phyloP scores from a whole-genome alignment of 2,888 invertebrate species.

The Phoenoteleia sp. region DNA sequence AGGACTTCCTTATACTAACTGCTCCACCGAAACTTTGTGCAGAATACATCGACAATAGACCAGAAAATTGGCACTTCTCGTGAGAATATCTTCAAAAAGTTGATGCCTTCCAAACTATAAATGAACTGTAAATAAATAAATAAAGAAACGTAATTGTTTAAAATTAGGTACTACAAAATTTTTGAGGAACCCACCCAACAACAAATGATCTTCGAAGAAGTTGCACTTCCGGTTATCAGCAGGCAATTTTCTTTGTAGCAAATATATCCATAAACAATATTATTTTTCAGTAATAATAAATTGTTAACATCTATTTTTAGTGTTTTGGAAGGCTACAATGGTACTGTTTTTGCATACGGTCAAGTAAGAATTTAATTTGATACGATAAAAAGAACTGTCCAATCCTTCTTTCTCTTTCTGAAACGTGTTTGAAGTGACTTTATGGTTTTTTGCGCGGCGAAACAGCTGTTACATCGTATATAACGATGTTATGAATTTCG shows the following conservation, averaged over 20 bases:
- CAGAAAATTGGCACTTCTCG: conserved; percentile 82
- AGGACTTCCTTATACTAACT: conserved; percentile 78
- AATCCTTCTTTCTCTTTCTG: neutral
- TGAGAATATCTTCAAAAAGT: conserved; percentile 58
- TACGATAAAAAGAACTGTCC: conserved; percentile 12
- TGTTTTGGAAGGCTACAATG: conserved; percentile 88
- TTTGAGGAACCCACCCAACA: conserved; percentile 86
- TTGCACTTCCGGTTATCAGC: conserved; percentile 87
- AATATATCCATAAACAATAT: too few species aligned
- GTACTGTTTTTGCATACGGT: conserved; percentile 88
- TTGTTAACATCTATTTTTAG: conserved; percentile 80
- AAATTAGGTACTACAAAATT: conserved; percentile 86
- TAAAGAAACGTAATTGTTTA: neutral
- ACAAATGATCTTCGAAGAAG: conserved; percentile 85
- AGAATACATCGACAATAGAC: conserved; percentile 81
- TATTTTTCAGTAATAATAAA: neutral
- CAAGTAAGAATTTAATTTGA: conserved; percentile 85
- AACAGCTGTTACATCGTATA: conserved; percentile 15
- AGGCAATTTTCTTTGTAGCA: conserved; percentile 84
- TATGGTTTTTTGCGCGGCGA: neutral
- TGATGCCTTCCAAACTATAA: too few species aligned
- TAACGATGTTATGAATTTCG: conserved; percentile 53
- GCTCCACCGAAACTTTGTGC: conserved; percentile 65
- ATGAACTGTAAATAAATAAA: too few species aligned
- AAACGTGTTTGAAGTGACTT: conserved; percentile 10